These are phyloP conservation scores for Neoseiulus cucumeris DNA, from an alignment of 1,140 invertebrate genomes.

Conservation along the genomic window DNA sequence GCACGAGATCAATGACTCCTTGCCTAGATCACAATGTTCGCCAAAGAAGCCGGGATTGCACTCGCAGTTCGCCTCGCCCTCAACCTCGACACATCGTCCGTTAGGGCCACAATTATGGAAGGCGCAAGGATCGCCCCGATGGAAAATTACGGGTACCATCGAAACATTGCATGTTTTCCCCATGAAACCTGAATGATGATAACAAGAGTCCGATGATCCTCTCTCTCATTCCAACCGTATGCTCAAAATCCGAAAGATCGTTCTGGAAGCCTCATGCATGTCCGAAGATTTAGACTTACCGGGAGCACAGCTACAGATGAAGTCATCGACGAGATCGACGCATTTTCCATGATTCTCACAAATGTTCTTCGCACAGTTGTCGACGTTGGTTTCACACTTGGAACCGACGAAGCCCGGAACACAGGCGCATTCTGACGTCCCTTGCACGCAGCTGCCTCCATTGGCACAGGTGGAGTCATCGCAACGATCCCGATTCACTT, in stretches of 20 bases:
- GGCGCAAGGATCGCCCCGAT: neutral
- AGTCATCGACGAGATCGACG: constrained; percentile 61
- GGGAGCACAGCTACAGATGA: constrained; percentile 52
- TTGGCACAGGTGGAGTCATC: constrained; percentile 19
- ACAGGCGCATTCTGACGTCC: constrained; percentile 52
- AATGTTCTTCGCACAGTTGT: constrained; percentile 64
- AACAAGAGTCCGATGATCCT: neutral
- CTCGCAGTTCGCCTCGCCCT: constrained; percentile 26
- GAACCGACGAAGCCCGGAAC: constrained; percentile 65
- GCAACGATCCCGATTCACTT: constrained; percentile 21
- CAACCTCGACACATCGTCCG: constrained; percentile 3
- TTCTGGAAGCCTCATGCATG: constrained; percentile 32
- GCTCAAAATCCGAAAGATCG: neutral
- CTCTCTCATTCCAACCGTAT: neutral
- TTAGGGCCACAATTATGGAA: neutral
- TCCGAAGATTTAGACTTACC: constrained; percentile 27
- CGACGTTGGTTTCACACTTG: constrained; percentile 67
- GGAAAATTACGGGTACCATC: neutral
- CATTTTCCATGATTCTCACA: constrained; percentile 86
- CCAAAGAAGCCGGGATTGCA: constrained; percentile 32
- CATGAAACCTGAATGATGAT: constrained; percentile 11
- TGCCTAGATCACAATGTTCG: constrained; percentile 21
- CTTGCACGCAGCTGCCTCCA: constrained; percentile 31
- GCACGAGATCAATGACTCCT: neutral
- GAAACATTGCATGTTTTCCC: constrained; percentile 20